Conservation (phyloP, 1,140 invertebrate species). For the Lepidurus couesii region DNA sequence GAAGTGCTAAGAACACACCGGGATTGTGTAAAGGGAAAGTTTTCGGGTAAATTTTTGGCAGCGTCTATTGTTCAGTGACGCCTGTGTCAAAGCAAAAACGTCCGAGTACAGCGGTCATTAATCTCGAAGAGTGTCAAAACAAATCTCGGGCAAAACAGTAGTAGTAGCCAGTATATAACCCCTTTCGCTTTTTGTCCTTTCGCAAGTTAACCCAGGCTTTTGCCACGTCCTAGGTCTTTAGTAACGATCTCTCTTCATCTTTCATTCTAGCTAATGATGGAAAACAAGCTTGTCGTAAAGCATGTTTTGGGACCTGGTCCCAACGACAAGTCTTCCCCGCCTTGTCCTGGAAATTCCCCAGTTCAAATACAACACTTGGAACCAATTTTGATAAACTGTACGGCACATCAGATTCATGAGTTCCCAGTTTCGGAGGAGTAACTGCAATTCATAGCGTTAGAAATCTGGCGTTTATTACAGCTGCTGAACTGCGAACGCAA, state of each 20-base stretch:
- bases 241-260: neutral
- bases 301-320: neutral
- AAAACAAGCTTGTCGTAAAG: neutral
- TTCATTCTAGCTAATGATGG: constrained; percentile 15
- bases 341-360: no score
- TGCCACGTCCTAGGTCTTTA: neutral
- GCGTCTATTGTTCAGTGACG: neutral
- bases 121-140: constrained; percentile 19
- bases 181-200: neutral
- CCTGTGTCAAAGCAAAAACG: constrained; percentile 7
- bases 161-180: neutral
- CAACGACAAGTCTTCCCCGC: neutral
- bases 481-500: no score
- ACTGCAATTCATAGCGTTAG: no score
- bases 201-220: neutral
- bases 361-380: no score
- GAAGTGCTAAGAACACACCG: no score
- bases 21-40: neutral
- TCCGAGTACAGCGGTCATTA: neutral
- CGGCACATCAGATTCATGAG: no score
- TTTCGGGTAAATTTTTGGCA: neutral
- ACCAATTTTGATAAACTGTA: no score
- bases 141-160: constrained; percentile 10
- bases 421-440: no score
- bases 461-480: no score